phyloP scores from a whole-genome alignment of 37 sponge, comb jelly and placozoan genomes.

The Aplysina aerophoba region DNA sequence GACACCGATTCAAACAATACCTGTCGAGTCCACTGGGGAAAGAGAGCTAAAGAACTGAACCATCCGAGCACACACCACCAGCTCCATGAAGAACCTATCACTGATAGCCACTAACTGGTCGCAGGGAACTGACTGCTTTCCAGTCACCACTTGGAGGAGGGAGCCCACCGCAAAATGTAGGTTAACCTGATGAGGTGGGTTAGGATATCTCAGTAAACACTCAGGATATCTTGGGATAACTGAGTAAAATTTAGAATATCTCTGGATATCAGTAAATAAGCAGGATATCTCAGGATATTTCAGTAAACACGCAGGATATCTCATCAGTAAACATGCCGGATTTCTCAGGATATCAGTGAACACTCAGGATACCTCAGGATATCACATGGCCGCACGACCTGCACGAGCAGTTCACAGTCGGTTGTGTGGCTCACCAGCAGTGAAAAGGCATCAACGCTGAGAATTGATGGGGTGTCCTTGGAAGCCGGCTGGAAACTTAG shows the following conservation, averaged over 20 bases:
- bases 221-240: not conserved
- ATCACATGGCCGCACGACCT: not conserved
- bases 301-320: not conserved
- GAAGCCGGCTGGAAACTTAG: too few relatives aligned
- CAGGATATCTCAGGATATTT: too few relatives aligned
- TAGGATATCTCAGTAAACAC: not conserved
- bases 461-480: constrained; percentile 34
- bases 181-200: constrained; percentile 31
- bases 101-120: constrained; percentile 47
- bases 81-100: constrained; percentile 39
- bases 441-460: constrained; percentile 59
- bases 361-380: not conserved
- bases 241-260: too few relatives aligned
- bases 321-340: too few relatives aligned
- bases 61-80: constrained; percentile 50
- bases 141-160: constrained; percentile 19
- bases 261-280: not conserved
- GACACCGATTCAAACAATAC: too few relatives aligned
- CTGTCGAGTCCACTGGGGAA: not conserved
- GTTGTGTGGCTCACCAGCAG: constrained; percentile 38
- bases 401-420: not conserved
- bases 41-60: constrained; percentile 56
- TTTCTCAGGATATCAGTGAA: not conserved
- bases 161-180: constrained; percentile 51
- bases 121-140: not conserved